Base-by-base conservation (phyloP, 2,888 invertebrate genomes). In the Mesoligia furuncula region DNA sequence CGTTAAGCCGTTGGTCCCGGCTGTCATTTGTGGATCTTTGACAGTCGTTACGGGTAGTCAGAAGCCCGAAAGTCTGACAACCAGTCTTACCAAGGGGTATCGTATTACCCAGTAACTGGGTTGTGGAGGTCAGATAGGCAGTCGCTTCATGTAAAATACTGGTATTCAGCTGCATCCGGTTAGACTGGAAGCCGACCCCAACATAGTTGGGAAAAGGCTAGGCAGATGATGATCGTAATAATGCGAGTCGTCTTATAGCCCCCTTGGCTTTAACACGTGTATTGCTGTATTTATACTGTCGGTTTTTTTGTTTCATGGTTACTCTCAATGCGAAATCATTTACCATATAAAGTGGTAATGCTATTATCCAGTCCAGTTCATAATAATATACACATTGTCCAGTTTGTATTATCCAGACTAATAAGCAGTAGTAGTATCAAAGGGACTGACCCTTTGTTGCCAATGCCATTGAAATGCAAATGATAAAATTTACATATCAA, bases 401-500 rank as follows among this genome's bases (percentile, higher is more conserved):
- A 66, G n/a, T 59, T 48, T 31, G 7, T 77, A 51, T 66, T 68
- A 77, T 27, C 61, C 31, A 61, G 39, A 62, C 15, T 51, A 61
- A 62, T 78, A 39, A 76, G 45, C 48, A 31, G 57, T 20, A 17
- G 36, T 70, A 20, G 27, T n/a, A 77, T 45, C 27, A 70, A 61
- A 70, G 11, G 36, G 13, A 2, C 9, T 1, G 11, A 17, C 20
- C 48, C 9, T 59, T 77, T 70, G 48, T 65, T 57, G 24, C 24
- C 20, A 77, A 9, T 54, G 11, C 51, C 8, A 71, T 66, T 79
- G 42, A 79, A 36, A 70, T 57, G 66, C 31, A 61, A 54, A 71
- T 71, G 6, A 45, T 36, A 27, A 45, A 36, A 78, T 79, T 79
- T 72, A 72, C 67, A 72, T 78, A 3, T 54, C 61, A 78, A 78